Evolutionary conservation across 2,888 invertebrate species (phyloP).

Genomic region (Chouioia cunea): DNA sequence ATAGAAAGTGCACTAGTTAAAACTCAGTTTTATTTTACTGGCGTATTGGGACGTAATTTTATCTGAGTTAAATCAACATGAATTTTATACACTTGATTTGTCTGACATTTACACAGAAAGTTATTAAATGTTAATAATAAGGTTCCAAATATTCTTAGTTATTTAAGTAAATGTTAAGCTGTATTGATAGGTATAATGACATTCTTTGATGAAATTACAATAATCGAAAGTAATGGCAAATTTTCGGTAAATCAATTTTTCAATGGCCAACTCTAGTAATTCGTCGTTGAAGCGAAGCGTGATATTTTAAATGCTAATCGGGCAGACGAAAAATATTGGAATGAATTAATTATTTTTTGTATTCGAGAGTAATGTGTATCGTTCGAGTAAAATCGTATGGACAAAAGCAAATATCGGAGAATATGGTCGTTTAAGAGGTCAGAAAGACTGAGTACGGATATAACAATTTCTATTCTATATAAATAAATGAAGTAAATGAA

Average conservation of each 20-base stretch:
- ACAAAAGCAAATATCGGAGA: constrained; percentile 29
- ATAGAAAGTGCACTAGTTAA: constrained; percentile 42
- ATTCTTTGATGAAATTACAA: constrained; percentile 45
- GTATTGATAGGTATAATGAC: constrained; percentile 20
- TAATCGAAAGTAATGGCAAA: constrained; percentile 43
- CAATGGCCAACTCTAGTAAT: constrained; percentile 40
- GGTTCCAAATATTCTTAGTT: constrained; percentile 34
- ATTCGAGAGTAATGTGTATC: constrained; percentile 17
- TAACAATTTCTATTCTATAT: constrained; percentile 24
- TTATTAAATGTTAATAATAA: constrained; percentile 34
- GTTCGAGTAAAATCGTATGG: constrained; percentile 22
- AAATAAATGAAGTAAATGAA: constrained; percentile 16
- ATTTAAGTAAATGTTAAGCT: constrained; percentile 29
- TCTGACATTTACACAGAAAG: constrained; percentile 28
- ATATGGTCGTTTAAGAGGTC: constrained; percentile 35
- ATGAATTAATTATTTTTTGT: constrained; percentile 32
- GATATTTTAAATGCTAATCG: constrained; percentile 39
- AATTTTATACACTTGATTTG: constrained; percentile 22
- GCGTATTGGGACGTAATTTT: constrained; percentile 17
- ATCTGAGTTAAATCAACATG: constrained; percentile 10
- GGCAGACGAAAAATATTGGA: constrained; percentile 28
- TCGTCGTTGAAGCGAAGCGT: constrained; percentile 32
- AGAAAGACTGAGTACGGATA: constrained; percentile 48
- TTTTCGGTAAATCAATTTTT: constrained; percentile 30
- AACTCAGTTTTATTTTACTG: constrained; percentile 38